phyloP scores from a whole-genome alignment of 1,140 invertebrate genomes.

The Pseudomyrmex gracilis region DNA sequence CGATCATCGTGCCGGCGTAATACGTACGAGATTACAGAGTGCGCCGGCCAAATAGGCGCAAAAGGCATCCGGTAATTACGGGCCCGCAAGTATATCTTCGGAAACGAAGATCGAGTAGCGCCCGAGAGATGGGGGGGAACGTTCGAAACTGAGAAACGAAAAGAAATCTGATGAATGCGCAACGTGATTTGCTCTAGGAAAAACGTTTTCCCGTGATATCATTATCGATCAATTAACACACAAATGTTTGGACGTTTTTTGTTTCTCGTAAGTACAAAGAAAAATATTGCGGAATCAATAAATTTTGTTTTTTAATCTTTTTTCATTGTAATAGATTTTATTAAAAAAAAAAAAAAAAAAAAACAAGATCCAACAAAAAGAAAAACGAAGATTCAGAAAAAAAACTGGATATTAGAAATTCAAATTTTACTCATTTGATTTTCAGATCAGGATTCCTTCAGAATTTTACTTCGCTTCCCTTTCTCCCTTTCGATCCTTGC shows the following conservation, averaged over 20 bases:
- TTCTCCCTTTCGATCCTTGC: background rate
- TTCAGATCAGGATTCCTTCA: background rate
- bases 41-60: slow-evolving; percentile 53
- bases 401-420: background rate
- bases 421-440: background rate
- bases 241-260: no score
- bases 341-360: no score
- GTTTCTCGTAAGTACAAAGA: no score
- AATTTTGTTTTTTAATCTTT: no score
- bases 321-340: no score
- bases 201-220: no score
- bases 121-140: background rate
- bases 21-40: slow-evolving; percentile 56
- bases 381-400: background rate
- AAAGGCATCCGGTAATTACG: slow-evolving; percentile 59
- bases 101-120: slow-evolving; percentile 35
- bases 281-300: no score
- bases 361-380: no score
- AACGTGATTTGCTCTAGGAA: background rate
- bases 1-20: slow-evolving; percentile 57
- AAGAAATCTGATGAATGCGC: background rate
- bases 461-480: background rate
- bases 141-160: background rate
- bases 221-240: no score
- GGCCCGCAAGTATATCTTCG: slow-evolving; percentile 32